These are phyloP conservation scores for Acromyrmex charruanus DNA, from an alignment of 1,140 invertebrate genomes.

Conservation along the genomic window DNA sequence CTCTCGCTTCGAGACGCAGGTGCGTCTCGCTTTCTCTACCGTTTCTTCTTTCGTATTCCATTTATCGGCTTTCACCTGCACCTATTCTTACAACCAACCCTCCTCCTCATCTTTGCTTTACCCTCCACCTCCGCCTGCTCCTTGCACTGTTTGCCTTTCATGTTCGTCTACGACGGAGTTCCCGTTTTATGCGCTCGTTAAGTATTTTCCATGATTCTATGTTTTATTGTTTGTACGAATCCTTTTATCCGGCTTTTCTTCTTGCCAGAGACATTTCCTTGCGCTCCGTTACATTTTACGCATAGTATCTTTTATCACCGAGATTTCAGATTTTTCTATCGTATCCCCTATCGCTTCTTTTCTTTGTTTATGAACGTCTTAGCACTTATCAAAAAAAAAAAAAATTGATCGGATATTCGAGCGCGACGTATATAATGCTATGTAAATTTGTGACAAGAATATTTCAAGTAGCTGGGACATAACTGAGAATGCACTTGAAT, in stretches of 20 bases:
- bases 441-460: background rate
- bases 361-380: background rate
- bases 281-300: slow-evolving; percentile 51
- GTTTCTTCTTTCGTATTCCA: slow-evolving; percentile 57
- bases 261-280: slow-evolving; percentile 38
- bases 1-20: slow-evolving; percentile 18
- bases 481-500: background rate
- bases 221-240: slow-evolving; percentile 62
- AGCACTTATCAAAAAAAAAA: background rate
- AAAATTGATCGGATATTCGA: slow-evolving; percentile 9
- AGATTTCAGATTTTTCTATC: slow-evolving; percentile 27
- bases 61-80: slow-evolving; percentile 56
- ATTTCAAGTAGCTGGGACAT: background rate
- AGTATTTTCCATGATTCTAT: slow-evolving; percentile 60
- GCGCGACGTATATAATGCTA: background rate
- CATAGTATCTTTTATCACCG: slow-evolving; percentile 54
- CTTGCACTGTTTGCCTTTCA: slow-evolving; percentile 48
- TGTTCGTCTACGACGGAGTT: slow-evolving; percentile 43
- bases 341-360: slow-evolving; percentile 1
- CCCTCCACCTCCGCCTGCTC: background rate
- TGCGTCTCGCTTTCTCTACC: slow-evolving; percentile 48
- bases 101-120: slow-evolving; percentile 55
- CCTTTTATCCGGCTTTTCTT: slow-evolving; percentile 60
- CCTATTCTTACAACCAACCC: slow-evolving; percentile 52
- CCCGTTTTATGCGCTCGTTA: slow-evolving; percentile 62